Evolutionary conservation across 2,888 invertebrate genomes (phyloP), one percentile per base, ranked within the genome.

Genomic region (Drosophila testacea): DNA sequence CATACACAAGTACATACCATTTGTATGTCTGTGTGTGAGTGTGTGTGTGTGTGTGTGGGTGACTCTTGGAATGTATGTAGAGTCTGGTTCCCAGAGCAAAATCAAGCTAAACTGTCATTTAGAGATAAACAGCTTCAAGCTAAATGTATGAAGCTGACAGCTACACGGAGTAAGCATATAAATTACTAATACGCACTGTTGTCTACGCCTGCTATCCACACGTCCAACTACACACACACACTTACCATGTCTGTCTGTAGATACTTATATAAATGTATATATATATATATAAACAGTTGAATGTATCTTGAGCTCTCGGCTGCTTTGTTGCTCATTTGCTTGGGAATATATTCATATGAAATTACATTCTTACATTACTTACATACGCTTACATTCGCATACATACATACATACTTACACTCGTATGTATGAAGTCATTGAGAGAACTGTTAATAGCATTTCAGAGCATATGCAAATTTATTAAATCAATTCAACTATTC

Each of bases 171-270:
- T 66, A 68, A 56, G 73, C 79, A 71, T 70, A 83, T 88, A 85
- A 80, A 88, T 85, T 80, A 73, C 88, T 88, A 77, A 83, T 84
- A 83, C 83, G 83, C 83, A 75, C 70, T 64, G 79, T 80, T 83
- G 77, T 83, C 73, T 56, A 47, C 63, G 61, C 55, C 69, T 65
- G 56, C 72, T 52, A 42, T 48, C 59, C 69, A 52, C 69, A 75
- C 57, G 39, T 51, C 60, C 66, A 65, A 66, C 66, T 44, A 59
- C 61, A 73, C 57, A 69, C 50, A 57, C 55, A 63, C 30, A 66
- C 65, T 38, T 41, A 38, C 22, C 2, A 27, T 11, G 16, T 41
- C 9, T 41, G 16, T 6, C 4, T n/a, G n/a, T 28, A 28, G n/a
- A 47, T 4, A 13, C 9, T 6, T 7, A 30, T 30, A 46, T 6